phyloP scores from a whole-genome alignment of 2,888 invertebrate genomes.

The Apamea anceps region DNA sequence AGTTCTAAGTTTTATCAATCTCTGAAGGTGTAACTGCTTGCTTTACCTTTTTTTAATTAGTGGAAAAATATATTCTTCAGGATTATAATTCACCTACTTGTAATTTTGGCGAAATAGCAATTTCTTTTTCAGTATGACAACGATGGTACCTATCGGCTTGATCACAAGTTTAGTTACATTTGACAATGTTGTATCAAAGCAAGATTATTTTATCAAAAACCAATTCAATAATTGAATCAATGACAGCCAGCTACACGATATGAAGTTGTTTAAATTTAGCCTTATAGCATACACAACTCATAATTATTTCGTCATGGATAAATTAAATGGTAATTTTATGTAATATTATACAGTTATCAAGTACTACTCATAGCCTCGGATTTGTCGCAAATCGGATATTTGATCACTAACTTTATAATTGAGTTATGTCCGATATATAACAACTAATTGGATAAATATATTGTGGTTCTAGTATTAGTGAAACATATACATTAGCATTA shows the following conservation, averaged over 20 bases:
- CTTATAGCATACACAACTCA: background rate
- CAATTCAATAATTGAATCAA: background rate
- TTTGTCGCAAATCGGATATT: conserved; percentile 32
- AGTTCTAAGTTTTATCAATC: background rate
- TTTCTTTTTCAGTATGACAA: background rate
- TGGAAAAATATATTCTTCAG: background rate
- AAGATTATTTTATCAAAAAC: background rate
- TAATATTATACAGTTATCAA: conserved; percentile 30
- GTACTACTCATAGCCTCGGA: conserved; percentile 15
- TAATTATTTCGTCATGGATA: background rate
- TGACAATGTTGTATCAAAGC: too few relatives aligned
- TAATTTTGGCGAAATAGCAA: background rate
- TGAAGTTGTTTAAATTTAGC: background rate
- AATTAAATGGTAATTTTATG: conserved; percentile 29
- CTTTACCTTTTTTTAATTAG: background rate
- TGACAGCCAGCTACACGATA: background rate
- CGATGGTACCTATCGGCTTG: background rate
- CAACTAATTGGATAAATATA: conserved; percentile 35
- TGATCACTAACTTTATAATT: conserved; percentile 47
- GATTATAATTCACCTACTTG: background rate
- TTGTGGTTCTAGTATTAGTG: background rate
- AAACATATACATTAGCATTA: conserved; percentile 1
- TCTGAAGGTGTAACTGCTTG: background rate
- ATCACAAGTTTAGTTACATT: background rate
- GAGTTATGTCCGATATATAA: conserved; percentile 19